Conservation (phyloP, 2,888 invertebrate genomes). For the Cosmia pyralina region DNA sequence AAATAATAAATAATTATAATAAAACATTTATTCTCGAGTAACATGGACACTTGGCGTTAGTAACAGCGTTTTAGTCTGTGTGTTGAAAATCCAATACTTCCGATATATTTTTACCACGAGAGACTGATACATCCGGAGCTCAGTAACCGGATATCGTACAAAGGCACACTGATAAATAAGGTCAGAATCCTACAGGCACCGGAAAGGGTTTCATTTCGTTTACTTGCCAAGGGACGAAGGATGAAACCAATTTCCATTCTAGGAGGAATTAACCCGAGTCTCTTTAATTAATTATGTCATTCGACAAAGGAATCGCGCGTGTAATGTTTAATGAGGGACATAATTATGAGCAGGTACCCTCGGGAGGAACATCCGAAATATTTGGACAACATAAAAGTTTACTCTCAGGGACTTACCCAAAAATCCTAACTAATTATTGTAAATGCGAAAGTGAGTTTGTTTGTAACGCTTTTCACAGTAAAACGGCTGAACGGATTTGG, state of each 20-base stretch:
- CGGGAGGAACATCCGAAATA: conserved; percentile 28
- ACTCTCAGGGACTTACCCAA: conserved; percentile 5
- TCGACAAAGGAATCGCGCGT: conserved; percentile 35
- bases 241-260: conserved; percentile 38
- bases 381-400: conserved; percentile 21
- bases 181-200: conserved; percentile 16
- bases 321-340: conserved; percentile 43
- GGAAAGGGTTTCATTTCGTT: conserved; percentile 42
- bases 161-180: conserved; percentile 34
- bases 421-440: neutral
- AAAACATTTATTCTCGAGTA: no score
- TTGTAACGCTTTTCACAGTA: no score
- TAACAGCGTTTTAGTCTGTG: neutral
- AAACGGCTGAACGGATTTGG: no score
- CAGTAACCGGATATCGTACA: conserved; percentile 24
- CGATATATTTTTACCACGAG: conserved; percentile 14
- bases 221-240: conserved; percentile 10
- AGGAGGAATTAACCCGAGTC: conserved; percentile 23
- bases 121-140: conserved; percentile 41
- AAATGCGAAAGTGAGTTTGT: no score
- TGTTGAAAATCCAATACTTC: conserved; percentile 12
- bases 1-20: no score
- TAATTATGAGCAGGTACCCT: conserved; percentile 37
- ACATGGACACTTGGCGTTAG: no score
- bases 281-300: conserved; percentile 43